Conservation (phyloP, 2,797 vertebrate genomes). For the Anguilla pacifica region DNA sequence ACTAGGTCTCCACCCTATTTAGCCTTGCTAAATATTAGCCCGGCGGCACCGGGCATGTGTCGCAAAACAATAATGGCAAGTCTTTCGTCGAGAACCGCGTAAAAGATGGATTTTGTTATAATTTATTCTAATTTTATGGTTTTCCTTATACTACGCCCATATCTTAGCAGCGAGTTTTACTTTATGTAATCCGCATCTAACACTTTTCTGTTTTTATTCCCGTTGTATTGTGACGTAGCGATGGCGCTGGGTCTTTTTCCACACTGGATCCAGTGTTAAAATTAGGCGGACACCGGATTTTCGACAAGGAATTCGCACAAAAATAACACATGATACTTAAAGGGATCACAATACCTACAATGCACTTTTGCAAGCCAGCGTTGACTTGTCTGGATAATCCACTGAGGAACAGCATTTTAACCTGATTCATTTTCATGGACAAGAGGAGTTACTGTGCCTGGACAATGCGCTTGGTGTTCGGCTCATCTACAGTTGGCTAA, state of each 20-base stretch:
- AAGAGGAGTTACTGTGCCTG: neutral
- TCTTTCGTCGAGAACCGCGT: neutral
- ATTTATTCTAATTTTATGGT: neutral
- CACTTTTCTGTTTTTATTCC: neutral
- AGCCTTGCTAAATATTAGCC: conserved; percentile 22
- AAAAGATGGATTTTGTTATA: neutral
- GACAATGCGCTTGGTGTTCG: neutral
- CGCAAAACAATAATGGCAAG: neutral
- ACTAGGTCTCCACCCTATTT: conserved; percentile 13
- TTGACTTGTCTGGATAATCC: conserved; percentile 6
- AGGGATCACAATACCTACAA: neutral
- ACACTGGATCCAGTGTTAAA: conserved; percentile 1
- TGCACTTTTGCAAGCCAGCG: neutral
- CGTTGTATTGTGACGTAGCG: conserved; percentile 10
- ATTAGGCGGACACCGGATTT: neutral
- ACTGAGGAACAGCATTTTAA: neutral
- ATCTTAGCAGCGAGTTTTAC: neutral
- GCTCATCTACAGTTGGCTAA: neutral
- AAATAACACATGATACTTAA: neutral
- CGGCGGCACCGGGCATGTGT: conserved; percentile 11
- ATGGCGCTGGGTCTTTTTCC: conserved; percentile 1
- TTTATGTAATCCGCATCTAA: neutral
- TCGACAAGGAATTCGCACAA: neutral
- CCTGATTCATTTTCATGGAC: neutral
- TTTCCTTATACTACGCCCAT: neutral